Conservation (phyloP, 1,140 invertebrate species). For the Drosophila equinoxialis region DNA sequence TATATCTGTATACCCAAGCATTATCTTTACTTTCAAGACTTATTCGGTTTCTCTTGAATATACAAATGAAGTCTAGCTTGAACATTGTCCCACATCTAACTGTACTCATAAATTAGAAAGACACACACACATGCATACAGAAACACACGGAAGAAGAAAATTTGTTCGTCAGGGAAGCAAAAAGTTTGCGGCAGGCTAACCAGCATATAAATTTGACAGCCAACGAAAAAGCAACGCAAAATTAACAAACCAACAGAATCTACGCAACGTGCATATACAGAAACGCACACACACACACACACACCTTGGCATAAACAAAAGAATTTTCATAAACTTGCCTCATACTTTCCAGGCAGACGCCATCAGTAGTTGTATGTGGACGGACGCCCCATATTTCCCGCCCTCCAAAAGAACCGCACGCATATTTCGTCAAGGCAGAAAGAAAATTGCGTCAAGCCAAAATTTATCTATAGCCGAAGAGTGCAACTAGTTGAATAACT, state of each 20-base stretch:
- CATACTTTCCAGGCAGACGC: constrained; percentile 52
- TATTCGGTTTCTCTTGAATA: background rate
- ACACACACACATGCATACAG: constrained; percentile 21
- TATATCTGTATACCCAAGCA: background rate
- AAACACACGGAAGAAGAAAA: constrained; percentile 34
- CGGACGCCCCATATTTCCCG: constrained; percentile 22
- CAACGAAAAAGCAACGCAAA: constrained; percentile 50
- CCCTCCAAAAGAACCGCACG: constrained; percentile 48
- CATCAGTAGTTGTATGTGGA: background rate
- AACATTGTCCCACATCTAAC: constrained; percentile 48
- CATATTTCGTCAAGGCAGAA: constrained; percentile 71
- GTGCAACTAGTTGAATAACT: constrained; percentile 28
- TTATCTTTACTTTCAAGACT: background rate
- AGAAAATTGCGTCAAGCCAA: constrained; percentile 55
- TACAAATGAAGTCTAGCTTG: constrained; percentile 1
- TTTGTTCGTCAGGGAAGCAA: constrained; percentile 47
- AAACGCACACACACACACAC: constrained; percentile 9
- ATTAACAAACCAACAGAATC: constrained; percentile 78
- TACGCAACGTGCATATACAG: constrained; percentile 27
- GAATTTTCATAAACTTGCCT: constrained; percentile 78
- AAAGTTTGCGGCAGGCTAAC: constrained; percentile 66
- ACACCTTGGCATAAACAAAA: constrained; percentile 61
- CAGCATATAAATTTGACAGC: constrained; percentile 78
- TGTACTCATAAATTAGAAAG: constrained; percentile 71
- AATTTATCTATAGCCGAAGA: constrained; percentile 62